Evolutionary conservation across 2,888 invertebrate species (phyloP).

Genomic region (Elgonia sp.): DNA sequence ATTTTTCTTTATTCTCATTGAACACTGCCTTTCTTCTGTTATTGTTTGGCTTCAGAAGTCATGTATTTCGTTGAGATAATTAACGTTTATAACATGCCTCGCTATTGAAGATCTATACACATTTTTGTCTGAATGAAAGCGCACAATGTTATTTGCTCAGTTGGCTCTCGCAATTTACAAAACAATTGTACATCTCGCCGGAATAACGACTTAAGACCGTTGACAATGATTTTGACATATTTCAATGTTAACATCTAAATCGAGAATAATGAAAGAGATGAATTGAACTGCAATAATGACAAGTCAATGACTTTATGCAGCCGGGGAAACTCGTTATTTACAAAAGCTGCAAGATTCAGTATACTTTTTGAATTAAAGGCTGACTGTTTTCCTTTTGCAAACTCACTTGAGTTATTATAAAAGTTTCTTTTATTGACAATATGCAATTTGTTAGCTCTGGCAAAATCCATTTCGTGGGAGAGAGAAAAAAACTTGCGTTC

Average conservation of each 20-base stretch:
- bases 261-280: background rate
- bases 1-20: background rate
- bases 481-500: too few species aligned
- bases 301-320: too few species aligned
- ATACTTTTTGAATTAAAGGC: too few species aligned
- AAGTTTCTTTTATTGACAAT: too few species aligned
- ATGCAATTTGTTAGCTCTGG: too few species aligned
- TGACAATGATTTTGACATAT: conserved; percentile 26
- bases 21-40: background rate
- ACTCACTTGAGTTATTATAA: too few species aligned
- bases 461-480: too few species aligned
- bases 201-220: conserved; percentile 5
- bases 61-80: conserved; percentile 29
- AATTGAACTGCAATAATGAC: too few species aligned
- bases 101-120: conserved; percentile 20
- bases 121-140: conserved; percentile 31
- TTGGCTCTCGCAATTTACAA: conserved; percentile 23
- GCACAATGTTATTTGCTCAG: conserved; percentile 22
- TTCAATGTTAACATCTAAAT: conserved; percentile 28
- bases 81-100: conserved; percentile 19
- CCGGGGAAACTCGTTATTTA: too few species aligned
- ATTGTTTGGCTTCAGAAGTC: conserved; percentile 9
- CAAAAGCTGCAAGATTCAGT: too few species aligned
- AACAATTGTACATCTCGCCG: background rate
- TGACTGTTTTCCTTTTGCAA: too few species aligned